Evolutionary conservation across 2,113 vertebrate species (phyloP), one percentile per base, ranked within the genome.

Genomic region (Colistium nudipinnis): DNA sequence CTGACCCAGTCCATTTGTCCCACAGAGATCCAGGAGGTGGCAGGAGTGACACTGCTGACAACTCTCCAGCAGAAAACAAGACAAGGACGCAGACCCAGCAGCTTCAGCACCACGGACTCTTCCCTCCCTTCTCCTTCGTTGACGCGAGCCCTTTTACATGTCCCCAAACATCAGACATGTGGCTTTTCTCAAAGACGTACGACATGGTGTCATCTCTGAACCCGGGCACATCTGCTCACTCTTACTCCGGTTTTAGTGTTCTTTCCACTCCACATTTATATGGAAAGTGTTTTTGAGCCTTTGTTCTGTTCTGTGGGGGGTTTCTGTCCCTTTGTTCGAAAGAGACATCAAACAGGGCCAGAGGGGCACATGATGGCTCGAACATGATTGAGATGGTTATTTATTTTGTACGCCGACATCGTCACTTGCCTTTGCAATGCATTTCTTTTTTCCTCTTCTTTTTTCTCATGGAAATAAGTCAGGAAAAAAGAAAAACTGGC

Each of bases 141-240:
- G 87, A 78, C 73, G 74, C 71, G 70, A 62, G 70, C 74, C 59
- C 3, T 82, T 84, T 88, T 80, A 82, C 86, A 76, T 63, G 78
- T 83, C 80, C 64, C 65, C 60, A 61, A n/a, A 82, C 81, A 89
- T 87, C 79, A 86, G 76, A 87, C 83, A 84, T 90, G 81, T 90
- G 83, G 85, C 76, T 80, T 88, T 88, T 78, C n/a, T 84, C 66
- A 87, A 79, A 76, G 78, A 76, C 83, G 20, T 63, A 73, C 62
- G 76, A 87, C 88, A 89, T 90, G 83, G 79, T 89, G 90, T 91
- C 89, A 92, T 92, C 80, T 89, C 82, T n/a, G 45, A 44, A 43
- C 64, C 65, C 7, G 60, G 76, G 78, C 75, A 89, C 88, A 90
- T 90, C 86, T 88, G 83, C 83, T 89, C 81, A 89, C 69, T 88